Base-by-base conservation (phyloP, 2,113 vertebrate genomes). In the Xiphophorus hellerii region DNA sequence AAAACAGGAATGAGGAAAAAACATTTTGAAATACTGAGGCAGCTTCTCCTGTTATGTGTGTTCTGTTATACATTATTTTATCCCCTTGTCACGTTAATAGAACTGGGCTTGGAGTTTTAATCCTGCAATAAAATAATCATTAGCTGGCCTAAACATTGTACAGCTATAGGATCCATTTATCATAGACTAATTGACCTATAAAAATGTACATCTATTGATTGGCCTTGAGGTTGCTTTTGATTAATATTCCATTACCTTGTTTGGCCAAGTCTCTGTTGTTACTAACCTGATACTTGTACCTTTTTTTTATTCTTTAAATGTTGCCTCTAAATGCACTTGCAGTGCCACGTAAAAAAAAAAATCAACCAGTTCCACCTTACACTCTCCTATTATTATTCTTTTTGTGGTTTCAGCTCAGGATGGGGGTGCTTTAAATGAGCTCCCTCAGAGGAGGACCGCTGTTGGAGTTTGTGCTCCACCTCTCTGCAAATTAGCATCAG, bases 211-310 rank as follows among this genome's bases (percentile, higher is more conserved):
- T 4, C 44, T 48, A 48, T 48, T 48, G 44, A 48, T 48, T 48
- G 44, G 44, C 4, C 17, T 48, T 54, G 39, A 9, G 61, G 5
- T 66, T 72, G 67, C 79, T 77, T 85, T 27, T 77, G 58, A 61
- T 81, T 71, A 31, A 62, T 64, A 69, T 29, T 20, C 27, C 33
- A n/a, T 69, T 27, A 75, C 48, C 51, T 86, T 74, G 71, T 82
- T 63, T 60, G 27, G n/a, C 14, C 44, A 48, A 48, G 1, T 48
- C 44, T 20, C 44, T 48, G 44, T 31, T 60, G 62, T 67, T 30
- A 66, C 64, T 39, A 67, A 58, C 61, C 27, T n/a, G 25, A 58
- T 25, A 58, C 9, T 11, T 58, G 51, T n/a, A 58, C 51, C 51
- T 58, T 20, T 51, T 33, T 33, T 33, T 37, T n/a, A n/a, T 3